Percentiles rank a stretch among this genome's conserved stretches.
Evolutionary conservation across 2,888 invertebrate species (phyloP).

Genomic region (Coecobrya sp.): DNA sequence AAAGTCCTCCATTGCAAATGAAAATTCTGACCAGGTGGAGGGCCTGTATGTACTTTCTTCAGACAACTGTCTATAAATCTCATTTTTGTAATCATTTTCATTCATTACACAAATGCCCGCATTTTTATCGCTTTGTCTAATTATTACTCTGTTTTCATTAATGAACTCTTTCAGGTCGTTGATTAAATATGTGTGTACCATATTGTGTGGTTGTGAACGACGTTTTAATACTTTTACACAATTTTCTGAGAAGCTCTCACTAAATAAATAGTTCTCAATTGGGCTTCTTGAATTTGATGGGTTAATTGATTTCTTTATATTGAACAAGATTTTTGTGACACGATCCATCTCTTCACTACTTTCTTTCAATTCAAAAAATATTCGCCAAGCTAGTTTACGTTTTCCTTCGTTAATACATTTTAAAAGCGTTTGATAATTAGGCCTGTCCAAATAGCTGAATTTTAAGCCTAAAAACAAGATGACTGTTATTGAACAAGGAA

Average conservation of each 20-base stretch:
- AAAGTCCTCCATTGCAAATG: not conserved
- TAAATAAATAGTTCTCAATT: not conserved
- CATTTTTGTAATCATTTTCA: not conserved
- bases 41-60: conserved; percentile 29
- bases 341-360: not conserved
- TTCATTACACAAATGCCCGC: conserved; percentile 4
- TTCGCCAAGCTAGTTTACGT: not conserved
- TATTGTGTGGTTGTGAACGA: not conserved
- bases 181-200: not conserved
- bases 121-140: conserved; percentile 35
- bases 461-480: conserved; percentile 4
- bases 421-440: not conserved
- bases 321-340: not conserved
- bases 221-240: not conserved
- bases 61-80: conserved; percentile 12
- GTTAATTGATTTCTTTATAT: not conserved
- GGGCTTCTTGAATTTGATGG: not conserved
- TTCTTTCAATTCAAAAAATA: not conserved
- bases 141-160: not conserved
- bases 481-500: not conserved
- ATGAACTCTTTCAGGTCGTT: not conserved
- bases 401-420: not conserved
- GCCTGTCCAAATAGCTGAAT: not conserved
- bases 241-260: not conserved
- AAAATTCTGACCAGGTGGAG: not conserved